Percentiles rank a stretch among this genome's conserved stretches.
phyloP scores from a whole-genome alignment of 2,888 invertebrate genomes.

The Epiblema foenella region DNA sequence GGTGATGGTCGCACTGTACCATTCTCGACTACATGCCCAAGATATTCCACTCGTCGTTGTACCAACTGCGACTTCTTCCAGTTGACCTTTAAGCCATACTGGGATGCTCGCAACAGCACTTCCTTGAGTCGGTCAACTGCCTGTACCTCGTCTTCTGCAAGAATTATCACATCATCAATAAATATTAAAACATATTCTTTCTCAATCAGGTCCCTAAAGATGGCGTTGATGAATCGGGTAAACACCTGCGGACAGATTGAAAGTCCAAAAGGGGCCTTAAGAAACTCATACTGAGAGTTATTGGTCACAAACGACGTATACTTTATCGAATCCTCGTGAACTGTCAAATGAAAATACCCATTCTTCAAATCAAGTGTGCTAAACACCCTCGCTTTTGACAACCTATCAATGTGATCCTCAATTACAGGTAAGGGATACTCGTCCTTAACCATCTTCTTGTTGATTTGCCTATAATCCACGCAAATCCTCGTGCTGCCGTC shows the following conservation, averaged over 20 bases:
- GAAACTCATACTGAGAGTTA: background rate
- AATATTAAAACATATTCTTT: background rate
- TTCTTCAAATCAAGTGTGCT: conserved; percentile 1
- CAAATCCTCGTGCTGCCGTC: conserved; percentile 9
- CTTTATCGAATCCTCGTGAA: background rate
- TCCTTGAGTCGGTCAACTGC: conserved; percentile 2
- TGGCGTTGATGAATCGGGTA: background rate
- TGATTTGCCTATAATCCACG: conserved; percentile 9
- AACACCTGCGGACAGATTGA: background rate
- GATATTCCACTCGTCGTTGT: background rate
- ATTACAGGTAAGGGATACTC: conserved; percentile 1
- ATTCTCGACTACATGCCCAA: background rate
- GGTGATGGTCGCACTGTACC: conserved; percentile 7
- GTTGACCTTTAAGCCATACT: background rate
- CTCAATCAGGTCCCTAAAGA: conserved; percentile 16
- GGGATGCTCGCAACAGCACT: conserved; percentile 1
- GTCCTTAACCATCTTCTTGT: conserved; percentile 2
- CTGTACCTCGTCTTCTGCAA: conserved; percentile 8
- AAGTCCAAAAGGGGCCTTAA: background rate
- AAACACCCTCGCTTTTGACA: background rate
- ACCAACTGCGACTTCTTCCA: conserved; percentile 4
- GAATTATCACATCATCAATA: conserved; percentile 15
- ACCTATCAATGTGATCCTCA: background rate
- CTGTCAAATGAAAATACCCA: too few species aligned
- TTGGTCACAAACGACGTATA: background rate